Base-by-base conservation (phyloP, 1,140 invertebrate genomes). In the Drosophila carrolli region DNA sequence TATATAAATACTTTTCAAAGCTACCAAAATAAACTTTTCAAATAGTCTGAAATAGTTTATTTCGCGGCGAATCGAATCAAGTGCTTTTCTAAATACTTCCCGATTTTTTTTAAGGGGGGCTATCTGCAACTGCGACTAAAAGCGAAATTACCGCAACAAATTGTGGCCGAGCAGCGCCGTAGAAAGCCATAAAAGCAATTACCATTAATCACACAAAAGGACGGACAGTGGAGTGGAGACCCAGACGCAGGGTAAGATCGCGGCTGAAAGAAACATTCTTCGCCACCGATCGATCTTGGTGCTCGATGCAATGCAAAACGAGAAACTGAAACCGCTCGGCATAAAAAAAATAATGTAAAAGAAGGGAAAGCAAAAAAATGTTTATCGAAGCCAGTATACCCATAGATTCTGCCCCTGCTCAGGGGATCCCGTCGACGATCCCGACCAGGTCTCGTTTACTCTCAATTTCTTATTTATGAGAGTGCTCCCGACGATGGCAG, bases 201-300 rank as follows among this genome's bases (percentile, higher is more conserved):
- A 77, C 77, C 74, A 77, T 80, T 77, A 80, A 80, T 78, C 77
- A 78, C 68, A 74, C 54, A 78, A 27, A 66, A 32, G 48, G 16
- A 66, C 51, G 63, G 60, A 57, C 60, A 54, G 46, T 16, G 29
- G 29, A 46, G 19, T 44, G 56, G 14, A 48, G 38, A 47, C 14
- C 6, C 41, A 14, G 19, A 37, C 9, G 13, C 10, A 32, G 10
- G 23, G 19, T 10, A n/a, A 29, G 41, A 29, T 32, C 48, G 32
- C n/a, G 41, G 51, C 50, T 55, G 14, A 27, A 55, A 63, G 27
- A 51, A 63, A 29, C 60, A 63, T 63, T 63, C 50, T 63, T 62
- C 40, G 29, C 60, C 60, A 51, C 37, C 60, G 60, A 63, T 63
- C 60, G 60, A 63, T 63, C 60, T 62, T 60, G 58, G 35, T 46